Base-by-base conservation (phyloP, 2,797 vertebrate genomes). In the Diceros bicornis region DNA sequence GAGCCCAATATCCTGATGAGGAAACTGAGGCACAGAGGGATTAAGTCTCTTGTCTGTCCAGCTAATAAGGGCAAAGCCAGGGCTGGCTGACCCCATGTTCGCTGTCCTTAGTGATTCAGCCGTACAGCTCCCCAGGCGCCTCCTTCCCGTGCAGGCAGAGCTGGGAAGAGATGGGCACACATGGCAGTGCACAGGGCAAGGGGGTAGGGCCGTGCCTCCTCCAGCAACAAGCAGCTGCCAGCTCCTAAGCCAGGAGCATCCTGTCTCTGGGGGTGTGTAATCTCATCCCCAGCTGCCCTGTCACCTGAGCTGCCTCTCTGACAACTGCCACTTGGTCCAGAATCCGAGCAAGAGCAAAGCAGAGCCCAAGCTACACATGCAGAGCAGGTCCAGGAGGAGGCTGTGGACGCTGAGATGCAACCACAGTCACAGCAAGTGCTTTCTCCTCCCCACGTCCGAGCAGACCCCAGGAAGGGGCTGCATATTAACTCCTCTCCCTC, bases 221-320 rank as follows among this genome's bases (percentile, higher is more conserved):
- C 2, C 21, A 34, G 82, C 47, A 55, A 27, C 68, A 25, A 71
- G 64, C 68, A 68, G 77, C 50, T 41, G n/a, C 32, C 37, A 2
- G n/a, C 66, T 72, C 55, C 11, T 7, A 29, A 11, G 34, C 90
- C 59, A 50, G 79, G 50, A 13, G 10, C 4, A 20, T 47, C 72
- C 72, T 0, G 18, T 77, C 75, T 82, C 77, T 0, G 0, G 32
- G 55, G 34, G 34, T 25, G 17, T 64, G 71, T 47, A 84, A 74
- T n/a, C 25, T 64, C 44, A 84, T 34, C 50, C 85, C 27, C 55
- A 20, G 21, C n/a, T 47, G 50, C 62, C 69, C 64, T 44, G 81
- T 78, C 52, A 84, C 77, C 44, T 11, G 81, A 96, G 84, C 93
- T 59, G 62, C 29, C 78, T 84, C 71, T 52, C 47, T 64, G 59